Evolutionary conservation across 2,888 invertebrate species (phyloP), one percentile per base, ranked within the genome.

Genomic region (Eulithis prunata): DNA sequence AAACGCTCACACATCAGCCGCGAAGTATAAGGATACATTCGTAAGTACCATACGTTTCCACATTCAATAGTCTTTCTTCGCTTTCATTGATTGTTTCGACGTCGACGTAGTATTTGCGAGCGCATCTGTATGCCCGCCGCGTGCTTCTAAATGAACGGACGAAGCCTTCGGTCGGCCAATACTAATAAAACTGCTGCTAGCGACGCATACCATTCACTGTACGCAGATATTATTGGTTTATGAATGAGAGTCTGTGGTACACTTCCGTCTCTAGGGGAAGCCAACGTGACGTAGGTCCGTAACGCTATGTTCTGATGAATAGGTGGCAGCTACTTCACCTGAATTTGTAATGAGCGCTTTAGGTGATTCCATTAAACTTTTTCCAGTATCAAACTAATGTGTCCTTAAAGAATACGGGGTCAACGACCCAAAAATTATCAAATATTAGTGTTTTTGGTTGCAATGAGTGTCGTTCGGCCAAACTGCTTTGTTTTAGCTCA

Each of bases 61-160:
- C 73, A 77, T 64, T 68, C 68, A 51, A 73, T 79, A 70, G 62
- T 67, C 72, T 82, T 83, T 79, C 84, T 84, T 86, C 80, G 87
- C 86, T 89, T 90, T 88, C 88, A 88, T 90, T 89, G 85, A 89
- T 83, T 72, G 81, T 71, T 71, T 67, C 69, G 60, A 67, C 61
- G 62, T 73, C 80, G 62, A 73, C 80, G 82, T 68, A 69, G 88
- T 87, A 86, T 88, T 88, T 78, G 86, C 87, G 77, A 69, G 68
- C 81, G 72, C 83, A 89, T 91, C 86, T 86, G 78, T 92, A 91
- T 92, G 89, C 92, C 86, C 88, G 88, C 85, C 91, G 90, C 91
- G 90, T 90, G 84, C 84, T 80, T 70, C 84, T 84, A 90, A 91
- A 91, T 90, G 89, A 91, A 90, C 92, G 91, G 92, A 92, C 92